These are phyloP conservation scores for Urocyon cinereoargenteus DNA, from an alignment of 2,797 vertebrate genomes.

Conservation along the genomic window DNA sequence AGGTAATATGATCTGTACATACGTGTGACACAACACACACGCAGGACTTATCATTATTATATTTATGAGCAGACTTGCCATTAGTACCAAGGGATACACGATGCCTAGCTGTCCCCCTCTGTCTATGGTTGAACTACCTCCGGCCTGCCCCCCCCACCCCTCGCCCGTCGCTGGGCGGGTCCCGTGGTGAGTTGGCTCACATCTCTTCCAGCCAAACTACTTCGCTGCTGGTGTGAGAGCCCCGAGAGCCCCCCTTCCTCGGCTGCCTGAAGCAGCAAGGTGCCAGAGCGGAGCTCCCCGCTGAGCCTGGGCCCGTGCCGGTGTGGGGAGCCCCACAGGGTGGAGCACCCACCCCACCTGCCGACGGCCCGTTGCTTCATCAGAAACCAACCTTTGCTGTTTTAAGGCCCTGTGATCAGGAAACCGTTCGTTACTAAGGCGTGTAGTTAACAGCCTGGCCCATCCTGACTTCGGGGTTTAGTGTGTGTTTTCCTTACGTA, in stretches of 20 bases:
- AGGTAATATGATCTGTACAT: background rate
- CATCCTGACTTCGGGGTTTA: background rate
- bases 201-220: background rate
- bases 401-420: too few relatives aligned
- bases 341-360: too few relatives aligned
- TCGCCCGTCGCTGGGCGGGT: too few relatives aligned
- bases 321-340: fast-evolving
- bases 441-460: background rate
- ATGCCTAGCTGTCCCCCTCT: background rate
- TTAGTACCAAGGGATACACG: fast-evolving
- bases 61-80: too few relatives aligned
- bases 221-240: fast-evolving
- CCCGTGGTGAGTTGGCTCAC: fast-evolving
- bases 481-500: background rate
- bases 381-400: background rate
- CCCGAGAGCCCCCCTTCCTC: fast-evolving
- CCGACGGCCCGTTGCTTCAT: fast-evolving
- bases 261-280: fast-evolving
- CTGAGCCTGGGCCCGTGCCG: background rate
- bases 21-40: fast-evolving
- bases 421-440: too few relatives aligned
- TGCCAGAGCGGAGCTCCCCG: fast-evolving
- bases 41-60: fast-evolving
- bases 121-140: fast-evolving
- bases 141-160: too few relatives aligned